Conservation (phyloP, 2,888 invertebrate species). For the Lochmaea capreae region DNA sequence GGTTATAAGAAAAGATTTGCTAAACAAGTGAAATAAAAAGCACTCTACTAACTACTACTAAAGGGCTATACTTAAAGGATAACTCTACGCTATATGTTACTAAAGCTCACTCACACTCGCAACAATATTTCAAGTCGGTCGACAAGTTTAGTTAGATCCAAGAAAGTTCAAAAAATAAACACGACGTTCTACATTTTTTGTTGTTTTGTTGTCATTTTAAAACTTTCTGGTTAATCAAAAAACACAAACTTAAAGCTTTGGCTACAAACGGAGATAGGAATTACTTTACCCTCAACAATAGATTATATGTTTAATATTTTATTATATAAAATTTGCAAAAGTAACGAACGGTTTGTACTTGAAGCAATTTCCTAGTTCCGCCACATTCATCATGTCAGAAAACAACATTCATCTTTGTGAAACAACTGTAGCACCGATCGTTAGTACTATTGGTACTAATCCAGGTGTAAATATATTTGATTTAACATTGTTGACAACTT, state of each 20-base stretch:
- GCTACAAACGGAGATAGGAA: slow-evolving; percentile 60
- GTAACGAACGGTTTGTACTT: slow-evolving; percentile 80
- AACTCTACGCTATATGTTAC: slow-evolving; percentile 51
- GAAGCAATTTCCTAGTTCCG: slow-evolving; percentile 72
- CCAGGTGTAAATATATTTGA: slow-evolving; percentile 31
- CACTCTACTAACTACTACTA: slow-evolving; percentile 46
- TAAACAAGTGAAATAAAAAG: slow-evolving; percentile 23
- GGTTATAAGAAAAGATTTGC: slow-evolving; percentile 7
- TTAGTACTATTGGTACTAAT: slow-evolving; percentile 28
- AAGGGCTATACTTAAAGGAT: slow-evolving; percentile 45
- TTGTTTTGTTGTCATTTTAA: not conserved
- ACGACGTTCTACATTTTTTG: slow-evolving; percentile 12
- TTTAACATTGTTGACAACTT: slow-evolving; percentile 3
- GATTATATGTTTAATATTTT: slow-evolving; percentile 62
- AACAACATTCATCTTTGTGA: slow-evolving; percentile 39
- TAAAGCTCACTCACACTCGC: slow-evolving; percentile 59
- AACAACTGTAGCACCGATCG: slow-evolving; percentile 31
- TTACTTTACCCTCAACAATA: slow-evolving; percentile 64
- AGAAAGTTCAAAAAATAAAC: not conserved
- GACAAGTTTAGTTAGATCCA: slow-evolving; percentile 41
- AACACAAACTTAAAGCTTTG: slow-evolving; percentile 53
- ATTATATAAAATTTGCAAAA: slow-evolving; percentile 79
- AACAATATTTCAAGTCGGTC: slow-evolving; percentile 62
- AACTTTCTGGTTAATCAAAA: slow-evolving; percentile 22
- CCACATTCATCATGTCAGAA: slow-evolving; percentile 56